These are phyloP conservation scores for Pteruthius melanotis DNA, from an alignment of 2,113 vertebrate genomes.

Conservation along the genomic window DNA sequence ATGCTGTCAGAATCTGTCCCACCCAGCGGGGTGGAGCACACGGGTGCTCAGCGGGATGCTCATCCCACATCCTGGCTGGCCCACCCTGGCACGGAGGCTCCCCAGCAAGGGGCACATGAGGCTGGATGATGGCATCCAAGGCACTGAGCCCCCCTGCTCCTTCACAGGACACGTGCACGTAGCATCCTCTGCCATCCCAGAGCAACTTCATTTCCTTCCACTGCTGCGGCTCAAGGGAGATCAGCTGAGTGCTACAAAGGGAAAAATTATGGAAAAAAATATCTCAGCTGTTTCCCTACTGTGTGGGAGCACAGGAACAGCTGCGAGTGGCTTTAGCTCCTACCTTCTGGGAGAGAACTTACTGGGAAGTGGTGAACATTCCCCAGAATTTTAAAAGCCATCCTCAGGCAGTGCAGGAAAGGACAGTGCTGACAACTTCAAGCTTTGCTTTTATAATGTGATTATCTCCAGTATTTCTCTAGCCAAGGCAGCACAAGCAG, in stretches of 20 bases:
- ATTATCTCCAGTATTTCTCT: background rate
- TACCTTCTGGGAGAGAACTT: background rate
- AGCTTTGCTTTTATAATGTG: background rate
- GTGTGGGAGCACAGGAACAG: background rate
- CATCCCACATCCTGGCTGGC: background rate
- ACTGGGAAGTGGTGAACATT: background rate
- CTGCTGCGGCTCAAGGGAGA: background rate
- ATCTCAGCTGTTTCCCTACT: background rate
- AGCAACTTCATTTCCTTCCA: background rate
- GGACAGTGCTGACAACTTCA: background rate
- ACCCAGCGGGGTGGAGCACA: accelerated
- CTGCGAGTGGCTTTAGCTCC: background rate
- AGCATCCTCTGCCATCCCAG: background rate
- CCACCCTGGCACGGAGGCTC: background rate
- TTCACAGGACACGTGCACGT: accelerated
- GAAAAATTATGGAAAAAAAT: background rate
- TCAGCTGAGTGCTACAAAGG: background rate
- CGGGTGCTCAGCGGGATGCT: accelerated
- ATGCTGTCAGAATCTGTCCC: background rate
- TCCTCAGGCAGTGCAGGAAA: background rate
- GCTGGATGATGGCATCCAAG: accelerated
- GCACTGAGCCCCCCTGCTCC: background rate
- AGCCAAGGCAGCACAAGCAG: background rate
- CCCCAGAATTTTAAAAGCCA: background rate
- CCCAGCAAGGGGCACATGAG: background rate